Conservation (phyloP, 2,113 vertebrate species). For the Marmota flaviventris region DNA sequence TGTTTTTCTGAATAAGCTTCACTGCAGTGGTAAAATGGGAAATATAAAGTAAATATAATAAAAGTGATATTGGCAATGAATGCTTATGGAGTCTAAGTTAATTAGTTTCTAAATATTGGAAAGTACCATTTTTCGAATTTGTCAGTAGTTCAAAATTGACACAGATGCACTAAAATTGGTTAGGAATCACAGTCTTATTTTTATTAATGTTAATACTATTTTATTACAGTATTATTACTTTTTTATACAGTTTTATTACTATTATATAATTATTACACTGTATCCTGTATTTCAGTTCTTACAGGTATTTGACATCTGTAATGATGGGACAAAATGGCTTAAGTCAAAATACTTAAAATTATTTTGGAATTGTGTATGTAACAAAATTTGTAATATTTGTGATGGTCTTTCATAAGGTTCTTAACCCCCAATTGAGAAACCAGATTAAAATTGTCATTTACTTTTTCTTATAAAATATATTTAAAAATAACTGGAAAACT, state of each 20-base stretch:
- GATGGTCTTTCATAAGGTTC: not conserved
- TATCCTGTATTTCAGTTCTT: not conserved
- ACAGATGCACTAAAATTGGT: not conserved
- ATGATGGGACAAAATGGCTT: not conserved
- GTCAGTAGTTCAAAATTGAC: not conserved
- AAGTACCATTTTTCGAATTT: not conserved
- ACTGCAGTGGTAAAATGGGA: not conserved
- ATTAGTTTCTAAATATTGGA: too few relatives aligned
- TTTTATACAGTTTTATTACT: not conserved
- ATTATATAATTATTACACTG: not conserved
- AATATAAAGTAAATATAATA: constrained; percentile 39
- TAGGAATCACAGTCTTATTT: not conserved
- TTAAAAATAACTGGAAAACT: not conserved
- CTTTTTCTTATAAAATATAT: not conserved
- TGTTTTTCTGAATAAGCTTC: constrained; percentile 45
- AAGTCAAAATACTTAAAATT: constrained; percentile 39
- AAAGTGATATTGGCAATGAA: constrained; percentile 26
- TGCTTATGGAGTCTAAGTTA: constrained; percentile 12
- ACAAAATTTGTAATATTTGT: not conserved
- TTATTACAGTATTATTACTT: not conserved
- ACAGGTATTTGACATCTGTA: not conserved
- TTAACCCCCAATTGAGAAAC: not conserved
- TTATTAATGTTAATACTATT: not conserved
- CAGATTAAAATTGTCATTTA: not conserved
- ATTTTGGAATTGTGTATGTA: constrained; percentile 43